phyloP scores from a whole-genome alignment of 30 jellyfish, hydroid and myxozoan species.

The Pseudorhiza aurosa region DNA sequence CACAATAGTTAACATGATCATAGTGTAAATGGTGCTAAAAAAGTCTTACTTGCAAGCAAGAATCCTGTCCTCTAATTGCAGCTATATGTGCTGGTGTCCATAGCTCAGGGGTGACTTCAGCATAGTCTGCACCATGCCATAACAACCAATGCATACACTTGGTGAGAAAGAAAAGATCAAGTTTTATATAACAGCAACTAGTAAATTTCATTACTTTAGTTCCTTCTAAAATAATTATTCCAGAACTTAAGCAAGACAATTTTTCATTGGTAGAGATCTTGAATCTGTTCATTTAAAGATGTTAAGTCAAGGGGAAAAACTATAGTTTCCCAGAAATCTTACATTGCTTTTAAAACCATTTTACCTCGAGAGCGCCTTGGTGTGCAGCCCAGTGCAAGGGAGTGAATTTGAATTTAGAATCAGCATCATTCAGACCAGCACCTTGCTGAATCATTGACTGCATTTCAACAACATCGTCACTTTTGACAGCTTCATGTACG shows the following conservation, averaged over 20 bases:
- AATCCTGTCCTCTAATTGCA: constrained; percentile 84
- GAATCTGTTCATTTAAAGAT: too few species aligned
- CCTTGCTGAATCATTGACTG: constrained; percentile 87
- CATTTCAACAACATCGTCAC: constrained; percentile 70
- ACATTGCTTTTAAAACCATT: too few species aligned
- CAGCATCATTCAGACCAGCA: constrained; percentile 77
- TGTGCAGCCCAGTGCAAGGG: constrained; percentile 95
- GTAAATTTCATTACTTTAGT: too few species aligned
- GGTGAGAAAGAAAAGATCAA: too few species aligned
- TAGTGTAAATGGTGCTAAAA: not conserved
- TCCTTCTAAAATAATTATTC: too few species aligned
- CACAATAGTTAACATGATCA: too few species aligned
- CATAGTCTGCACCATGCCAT: constrained; percentile 89
- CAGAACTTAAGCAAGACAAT: too few species aligned
- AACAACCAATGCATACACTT: constrained; percentile 91
- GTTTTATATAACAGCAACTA: too few species aligned
- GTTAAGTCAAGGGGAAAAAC: too few species aligned
- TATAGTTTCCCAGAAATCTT: too few species aligned
- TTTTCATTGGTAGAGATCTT: too few species aligned
- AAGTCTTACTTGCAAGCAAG: constrained; percentile 69
- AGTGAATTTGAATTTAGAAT: constrained; percentile 64
- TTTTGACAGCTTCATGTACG: constrained; percentile 78
- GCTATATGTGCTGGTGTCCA: constrained; percentile 95
- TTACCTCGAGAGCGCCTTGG: constrained; percentile 88
- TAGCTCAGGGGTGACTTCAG: constrained; percentile 65